Evolutionary conservation across 2,113 vertebrate species (phyloP).

Genomic region (Onychostruthus taczanowskii): DNA sequence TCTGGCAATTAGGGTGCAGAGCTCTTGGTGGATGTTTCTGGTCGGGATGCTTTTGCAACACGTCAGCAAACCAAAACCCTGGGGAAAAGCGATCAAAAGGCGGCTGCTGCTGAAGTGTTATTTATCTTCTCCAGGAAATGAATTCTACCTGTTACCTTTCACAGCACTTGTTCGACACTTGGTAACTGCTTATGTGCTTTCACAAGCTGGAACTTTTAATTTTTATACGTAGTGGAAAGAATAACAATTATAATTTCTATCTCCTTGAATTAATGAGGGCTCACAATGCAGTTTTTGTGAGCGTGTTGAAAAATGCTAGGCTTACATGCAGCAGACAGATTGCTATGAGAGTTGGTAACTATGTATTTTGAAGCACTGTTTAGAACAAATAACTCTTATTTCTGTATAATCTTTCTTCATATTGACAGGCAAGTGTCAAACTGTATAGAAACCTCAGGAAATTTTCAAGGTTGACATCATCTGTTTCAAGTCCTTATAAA

Average conservation of each 20-base stretch:
- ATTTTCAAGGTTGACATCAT: neutral
- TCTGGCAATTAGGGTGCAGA: neutral
- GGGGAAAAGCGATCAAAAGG: neutral
- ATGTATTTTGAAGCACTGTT: slow-evolving; percentile 1
- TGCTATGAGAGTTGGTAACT: neutral
- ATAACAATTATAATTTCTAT: neutral
- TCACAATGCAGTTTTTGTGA: neutral
- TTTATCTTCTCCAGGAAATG: slow-evolving; percentile 13
- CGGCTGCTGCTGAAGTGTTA: neutral
- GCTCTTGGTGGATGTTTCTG: neutral
- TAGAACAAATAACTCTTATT: slow-evolving; percentile 21
- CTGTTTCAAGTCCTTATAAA: neutral
- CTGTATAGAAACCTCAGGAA: neutral
- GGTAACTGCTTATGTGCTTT: neutral
- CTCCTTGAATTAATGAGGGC: slow-evolving; percentile 22
- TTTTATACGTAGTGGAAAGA: neutral
- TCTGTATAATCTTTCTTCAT: slow-evolving; percentile 4
- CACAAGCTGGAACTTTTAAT: neutral
- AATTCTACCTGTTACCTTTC: slow-evolving; percentile 11
- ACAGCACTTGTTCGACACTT: neutral
- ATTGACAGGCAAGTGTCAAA: slow-evolving; percentile 31
- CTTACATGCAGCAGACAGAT: neutral
- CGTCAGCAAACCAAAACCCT: neutral
- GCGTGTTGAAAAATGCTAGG: neutral
- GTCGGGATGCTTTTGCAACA: neutral